Evolutionary conservation across 2,888 invertebrate genomes (phyloP), one percentile per base, ranked within the genome.

Genomic region (Lithodes maja): DNA sequence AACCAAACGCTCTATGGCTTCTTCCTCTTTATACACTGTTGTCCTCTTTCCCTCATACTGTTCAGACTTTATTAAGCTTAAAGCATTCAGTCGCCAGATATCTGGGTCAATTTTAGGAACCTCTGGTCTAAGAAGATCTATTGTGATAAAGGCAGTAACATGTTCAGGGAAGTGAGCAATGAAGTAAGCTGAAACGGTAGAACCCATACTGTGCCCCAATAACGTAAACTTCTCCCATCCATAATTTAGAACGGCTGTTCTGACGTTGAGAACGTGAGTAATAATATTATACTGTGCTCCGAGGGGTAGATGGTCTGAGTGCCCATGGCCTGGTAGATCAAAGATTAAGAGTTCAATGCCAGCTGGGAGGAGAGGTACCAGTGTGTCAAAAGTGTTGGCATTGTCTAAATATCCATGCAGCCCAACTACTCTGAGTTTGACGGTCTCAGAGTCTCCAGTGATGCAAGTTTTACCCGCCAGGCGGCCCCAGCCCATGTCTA

Each of bases 201-300:
- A 93, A 55, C 94, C 94, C 93, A 94, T 89, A 85, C 92, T 92
- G 87, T 92, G 92, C 1, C 92, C 92, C 9, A 92, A 69, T 7
- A 92, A 77, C 9, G 90, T 80, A 52, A 92, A 92, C 68, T 90
- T 91, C 0, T 91, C 88, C 93, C 93, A 93, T 9, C 92, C 92
- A 2, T 93, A 77, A 2, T 86, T 78, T 55, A 49, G 33, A 15
- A 89, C 53, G 12, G 82, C 87, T 55, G 74, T 89, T 17, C 74
- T 75, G 1, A 89, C 52, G 77, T 86, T 71, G 3, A 80, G 52
- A 15, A 68, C 89, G 55, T 89, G 87, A 1, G 61, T 71, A 12
- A 88, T 17, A 53, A 77, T 75, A 55, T 86, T 81, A 61, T 87
- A 86, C 9, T 77, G 84, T 84, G 86, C 88, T 1, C 91, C 87